Conservation (phyloP, 2,888 invertebrate genomes). For the Lycia hirtaria region DNA sequence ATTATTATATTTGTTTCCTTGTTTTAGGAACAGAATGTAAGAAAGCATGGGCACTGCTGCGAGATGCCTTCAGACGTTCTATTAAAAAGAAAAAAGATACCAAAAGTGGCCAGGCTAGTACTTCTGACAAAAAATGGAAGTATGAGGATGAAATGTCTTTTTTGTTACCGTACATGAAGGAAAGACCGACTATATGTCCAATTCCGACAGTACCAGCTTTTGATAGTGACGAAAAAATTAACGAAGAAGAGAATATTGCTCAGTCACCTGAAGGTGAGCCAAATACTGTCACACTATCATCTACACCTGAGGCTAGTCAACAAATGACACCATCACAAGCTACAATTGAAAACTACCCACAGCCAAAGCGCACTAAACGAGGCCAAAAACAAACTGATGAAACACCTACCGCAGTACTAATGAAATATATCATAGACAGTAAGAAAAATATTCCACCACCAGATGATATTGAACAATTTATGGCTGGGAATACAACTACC, state of each 20-base stretch:
- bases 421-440: constrained; percentile 39
- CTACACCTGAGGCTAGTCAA: no score
- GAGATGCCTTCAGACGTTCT: constrained; percentile 1
- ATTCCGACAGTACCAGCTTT: no score
- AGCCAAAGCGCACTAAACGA: constrained; percentile 22
- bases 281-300: no score
- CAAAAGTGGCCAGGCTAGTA: not conserved
- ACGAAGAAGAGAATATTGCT: no score
- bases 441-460: constrained; percentile 26
- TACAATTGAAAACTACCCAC: constrained; percentile 24
- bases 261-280: no score
- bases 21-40: constrained; percentile 34
- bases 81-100: not conserved
- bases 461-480: constrained; percentile 28
- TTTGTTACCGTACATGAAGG: no score
- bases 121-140: not conserved
- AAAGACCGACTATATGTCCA: no score
- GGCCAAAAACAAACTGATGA: constrained; percentile 1
- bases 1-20: constrained; percentile 26
- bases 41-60: constrained; percentile 14
- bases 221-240: no score
- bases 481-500: constrained; percentile 4
- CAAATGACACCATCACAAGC: constrained; percentile 34
- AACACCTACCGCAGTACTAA: constrained; percentile 31
- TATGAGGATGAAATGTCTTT: no score